Evolutionary conservation across 1,140 invertebrate species (phyloP), one percentile per base, ranked within the genome.

Genomic region (Sarcophaga bullata): DNA sequence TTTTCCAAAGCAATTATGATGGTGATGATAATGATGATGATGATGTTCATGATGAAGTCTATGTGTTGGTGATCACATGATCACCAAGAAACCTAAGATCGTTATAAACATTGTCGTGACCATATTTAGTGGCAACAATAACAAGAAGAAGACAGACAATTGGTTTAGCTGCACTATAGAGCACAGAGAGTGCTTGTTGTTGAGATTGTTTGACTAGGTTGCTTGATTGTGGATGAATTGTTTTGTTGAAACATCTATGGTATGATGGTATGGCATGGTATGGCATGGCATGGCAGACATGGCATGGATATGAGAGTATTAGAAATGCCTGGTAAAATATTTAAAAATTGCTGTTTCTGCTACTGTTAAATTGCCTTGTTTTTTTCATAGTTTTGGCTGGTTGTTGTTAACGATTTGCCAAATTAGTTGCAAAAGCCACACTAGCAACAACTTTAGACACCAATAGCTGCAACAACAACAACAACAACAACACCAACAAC

Each of bases 321-420:
- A 68, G 62, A 68, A 68, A 68, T 68, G 62, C 19, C 19, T 17
- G 62, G 62, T 68, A 19, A 68, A 17, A 17, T 68, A 68, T 68
- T 68, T 68, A 17, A 68, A 68, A 68, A 68, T 68, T 68, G 62
- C 62, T 19, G 62, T 17, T 68, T 19, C 62, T 68, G 62, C 62
- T 68, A 68, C 62, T 68, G 62, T 68, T 68, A 68, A 68, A 68
- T 68, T 68, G 62, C 62, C 62, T 68, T n/a, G n/a, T n/a, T n/a
- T 68, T 68, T 68, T 37, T 68, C n/a, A 68, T 68, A 68, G n/a
- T 68, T 13, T 68, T 68, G 62, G 62, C 8, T 19, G 62, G 62
- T n/a, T 68, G 62, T 68, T 68, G 62, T 68, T 68, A 68, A 68
- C 62, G 62, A 68, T 68, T 68, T 68, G 62, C 62, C 62, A 68